phyloP scores from a whole-genome alignment of 2,797 vertebrate genomes.

The Sebastes minor region DNA sequence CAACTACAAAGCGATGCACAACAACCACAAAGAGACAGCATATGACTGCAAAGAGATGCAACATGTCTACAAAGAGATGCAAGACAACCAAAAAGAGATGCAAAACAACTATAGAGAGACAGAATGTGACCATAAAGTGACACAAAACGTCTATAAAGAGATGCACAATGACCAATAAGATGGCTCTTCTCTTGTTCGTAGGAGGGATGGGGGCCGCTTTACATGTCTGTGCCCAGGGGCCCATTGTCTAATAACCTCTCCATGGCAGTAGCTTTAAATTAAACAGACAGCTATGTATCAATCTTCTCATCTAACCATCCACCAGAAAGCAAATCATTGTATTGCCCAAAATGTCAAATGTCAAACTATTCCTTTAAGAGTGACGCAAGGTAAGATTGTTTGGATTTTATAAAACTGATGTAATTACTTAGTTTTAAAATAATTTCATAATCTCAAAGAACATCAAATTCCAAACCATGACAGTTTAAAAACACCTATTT shows the following conservation, averaged over 20 bases:
- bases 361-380: background rate
- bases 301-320: background rate
- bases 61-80: too few species aligned
- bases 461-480: background rate
- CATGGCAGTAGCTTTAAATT: background rate
- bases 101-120: accelerated
- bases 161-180: too few species aligned
- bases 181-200: too few species aligned
- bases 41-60: too few species aligned
- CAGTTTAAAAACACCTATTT: slow-evolving; percentile 4
- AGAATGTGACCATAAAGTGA: too few species aligned
- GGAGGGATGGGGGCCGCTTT: too few species aligned
- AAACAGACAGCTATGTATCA: background rate
- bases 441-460: background rate
- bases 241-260: too few species aligned
- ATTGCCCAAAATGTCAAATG: background rate
- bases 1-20: too few species aligned
- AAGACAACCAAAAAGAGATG: too few species aligned
- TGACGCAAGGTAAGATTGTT: background rate
- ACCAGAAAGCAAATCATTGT: background rate
- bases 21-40: background rate
- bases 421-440: background rate
- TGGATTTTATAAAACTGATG: background rate
- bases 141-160: too few species aligned
- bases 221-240: too few species aligned